Percentiles rank a stretch among this genome's conserved stretches.
Conservation (phyloP, 2,797 vertebrate species). For the Sphenopsis melanotis region DNA sequence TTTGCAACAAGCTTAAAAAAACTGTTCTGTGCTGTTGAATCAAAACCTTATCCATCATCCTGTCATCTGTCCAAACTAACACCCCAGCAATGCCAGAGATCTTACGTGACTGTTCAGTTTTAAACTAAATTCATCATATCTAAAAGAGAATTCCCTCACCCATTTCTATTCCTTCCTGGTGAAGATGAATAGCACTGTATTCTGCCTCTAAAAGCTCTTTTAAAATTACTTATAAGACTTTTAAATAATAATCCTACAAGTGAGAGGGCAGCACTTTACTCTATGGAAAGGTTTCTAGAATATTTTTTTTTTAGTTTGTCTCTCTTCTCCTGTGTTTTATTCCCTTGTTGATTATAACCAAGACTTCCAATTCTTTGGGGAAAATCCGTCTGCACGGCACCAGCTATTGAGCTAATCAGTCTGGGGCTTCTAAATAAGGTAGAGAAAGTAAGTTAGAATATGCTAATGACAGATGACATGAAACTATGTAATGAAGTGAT, state of each 20-base stretch:
- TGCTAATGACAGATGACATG: neutral
- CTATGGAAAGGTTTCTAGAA: neutral
- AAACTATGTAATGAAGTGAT: neutral
- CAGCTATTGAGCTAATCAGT: neutral
- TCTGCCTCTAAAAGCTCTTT: neutral
- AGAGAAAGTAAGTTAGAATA: neutral
- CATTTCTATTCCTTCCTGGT: neutral
- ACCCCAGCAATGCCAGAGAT: neutral
- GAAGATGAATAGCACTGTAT: neutral
- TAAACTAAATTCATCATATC: neutral
- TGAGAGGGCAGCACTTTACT: neutral
- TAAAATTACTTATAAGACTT: neutral
- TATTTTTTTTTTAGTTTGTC: neutral
- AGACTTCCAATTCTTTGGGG: neutral
- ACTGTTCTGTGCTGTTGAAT: neutral
- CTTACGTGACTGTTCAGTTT: neutral
- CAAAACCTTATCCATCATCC: neutral
- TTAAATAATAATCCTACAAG: neutral
- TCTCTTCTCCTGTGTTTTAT: neutral
- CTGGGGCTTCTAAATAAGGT: neutral
- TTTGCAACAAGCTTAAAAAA: conserved; percentile 5
- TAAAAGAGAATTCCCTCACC: neutral
- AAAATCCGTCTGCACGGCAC: neutral
- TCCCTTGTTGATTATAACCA: neutral
- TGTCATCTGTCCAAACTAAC: neutral